Base-by-base conservation (phyloP, 2,888 invertebrate species). In the Hymenopus coronatus region DNA sequence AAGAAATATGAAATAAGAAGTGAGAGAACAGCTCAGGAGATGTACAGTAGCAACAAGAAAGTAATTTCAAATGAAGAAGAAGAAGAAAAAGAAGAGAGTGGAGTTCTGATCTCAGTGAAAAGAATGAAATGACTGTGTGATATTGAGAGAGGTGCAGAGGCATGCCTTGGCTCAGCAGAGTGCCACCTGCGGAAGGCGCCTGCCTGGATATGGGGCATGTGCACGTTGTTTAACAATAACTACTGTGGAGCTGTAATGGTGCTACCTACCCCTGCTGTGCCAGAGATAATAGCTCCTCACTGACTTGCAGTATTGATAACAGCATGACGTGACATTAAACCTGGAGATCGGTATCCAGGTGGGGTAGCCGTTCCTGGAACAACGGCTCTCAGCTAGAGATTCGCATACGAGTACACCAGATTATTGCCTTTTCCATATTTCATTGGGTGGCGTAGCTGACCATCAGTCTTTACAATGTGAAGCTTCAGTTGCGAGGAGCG, bases 201-300 rank as follows among this genome's bases (percentile, higher is more conserved):
- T 40, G 40, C 9, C 9, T 70, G 20, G 20, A 20, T 70, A 70
- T 70, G 54, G 54, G 54, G 54, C 54, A 70, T 70, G 54, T 70
- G 54, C 54, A 70, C 54, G 54, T 70, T 70, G 54, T 70, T 70
- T 70, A 70, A 70, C 54, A 70, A 70, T 70, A 70, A 70, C 54
- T 70, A 70, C 54, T 70, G 54, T 70, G 6, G 54, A 70, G 54
- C 54, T 70, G 54, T 87, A 28, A 82, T 81, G 87, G 25, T 70
- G 54, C 54, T 70, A 70, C 54, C 87, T 89, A 85, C 93, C 92
- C 93, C 92, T 91, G 93, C 93, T 92, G 93, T 89, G 92, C 70
- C 91, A 91, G 92, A 92, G 92, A 93, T 93, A 93, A 93, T 93
- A 92, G 93, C 92, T 92, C 92, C 91, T 91, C 92, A 92, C 93